Conservation (phyloP, 35 echinoderm and acorn worm species). For the Chiridota heheva region DNA sequence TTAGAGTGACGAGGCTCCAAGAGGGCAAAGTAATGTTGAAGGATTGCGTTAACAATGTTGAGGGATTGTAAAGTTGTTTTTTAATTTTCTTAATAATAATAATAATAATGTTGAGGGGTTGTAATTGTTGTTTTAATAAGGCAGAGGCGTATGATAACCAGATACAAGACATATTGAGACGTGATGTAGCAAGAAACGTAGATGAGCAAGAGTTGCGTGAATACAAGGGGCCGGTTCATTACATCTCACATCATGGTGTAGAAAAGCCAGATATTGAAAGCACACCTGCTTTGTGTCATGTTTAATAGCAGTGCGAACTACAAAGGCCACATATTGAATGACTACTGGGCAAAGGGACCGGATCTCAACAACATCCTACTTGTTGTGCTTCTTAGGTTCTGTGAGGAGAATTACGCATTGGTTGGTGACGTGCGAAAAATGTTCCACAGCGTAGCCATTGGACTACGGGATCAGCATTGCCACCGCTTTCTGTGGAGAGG, state of each 20-base stretch:
- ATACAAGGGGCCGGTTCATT: constrained; percentile 61
- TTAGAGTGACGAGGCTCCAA: too few relatives aligned
- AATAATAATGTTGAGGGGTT: too few relatives aligned
- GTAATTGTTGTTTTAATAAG: too few relatives aligned
- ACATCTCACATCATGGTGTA: constrained; percentile 66
- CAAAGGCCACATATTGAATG: constrained; percentile 66
- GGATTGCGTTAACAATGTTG: too few relatives aligned
- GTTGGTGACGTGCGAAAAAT: constrained; percentile 71
- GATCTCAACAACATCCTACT: constrained; percentile 60
- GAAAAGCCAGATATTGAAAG: constrained; percentile 62
- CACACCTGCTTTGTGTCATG: constrained; percentile 63
- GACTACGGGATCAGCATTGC: constrained; percentile 20
- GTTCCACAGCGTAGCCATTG: constrained; percentile 56
- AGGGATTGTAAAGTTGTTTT: too few relatives aligned
- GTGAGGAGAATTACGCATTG: constrained; percentile 53
- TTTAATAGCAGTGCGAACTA: constrained; percentile 64
- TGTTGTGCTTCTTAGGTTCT: constrained; percentile 62
- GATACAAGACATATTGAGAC: constrained; percentile 30
- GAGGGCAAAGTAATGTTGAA: too few relatives aligned
- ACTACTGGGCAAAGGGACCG: constrained; percentile 70
- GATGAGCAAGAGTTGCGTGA: not conserved
- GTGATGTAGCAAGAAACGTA: constrained; percentile 38
- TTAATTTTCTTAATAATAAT: too few relatives aligned
- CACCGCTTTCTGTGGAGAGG: constrained; percentile 49
- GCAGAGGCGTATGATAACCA: constrained; percentile 33